Percentiles rank a stretch among this genome's conserved stretches.
These are phyloP conservation scores for Trichonephila inaurata DNA, from an alignment of 1,140 invertebrate species.

Conservation along the genomic window DNA sequence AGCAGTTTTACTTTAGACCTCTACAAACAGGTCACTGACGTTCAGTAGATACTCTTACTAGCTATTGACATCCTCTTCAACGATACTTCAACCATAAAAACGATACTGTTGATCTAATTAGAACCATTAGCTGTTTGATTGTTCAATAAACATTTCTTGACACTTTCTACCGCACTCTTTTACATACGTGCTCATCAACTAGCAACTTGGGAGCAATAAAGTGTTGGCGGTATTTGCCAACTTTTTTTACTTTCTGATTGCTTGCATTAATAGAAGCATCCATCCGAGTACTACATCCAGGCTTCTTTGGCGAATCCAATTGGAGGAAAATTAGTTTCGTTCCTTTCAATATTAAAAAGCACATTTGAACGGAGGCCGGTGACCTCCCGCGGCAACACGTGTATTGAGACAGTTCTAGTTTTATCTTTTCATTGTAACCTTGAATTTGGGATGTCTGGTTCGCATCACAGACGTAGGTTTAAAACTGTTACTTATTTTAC, in stretches of 20 bases:
- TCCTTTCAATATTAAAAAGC: background rate
- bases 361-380: background rate
- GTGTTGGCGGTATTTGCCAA: background rate
- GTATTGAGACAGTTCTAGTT: background rate
- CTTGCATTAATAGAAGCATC: background rate
- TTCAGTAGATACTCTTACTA: background rate
- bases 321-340: slow-evolving; percentile 12
- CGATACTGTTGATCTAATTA: slow-evolving; percentile 25
- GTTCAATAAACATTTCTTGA: background rate
- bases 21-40: background rate
- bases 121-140: background rate
- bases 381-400: background rate
- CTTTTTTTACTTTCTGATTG: background rate
- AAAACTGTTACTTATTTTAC: background rate
- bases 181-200: background rate
- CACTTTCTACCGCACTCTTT: background rate
- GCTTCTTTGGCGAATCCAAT: background rate
- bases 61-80: background rate
- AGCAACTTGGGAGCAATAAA: background rate
- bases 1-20: background rate
- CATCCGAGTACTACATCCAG: background rate
- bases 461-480: background rate
- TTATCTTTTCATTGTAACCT: slow-evolving; percentile 20
- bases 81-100: background rate
- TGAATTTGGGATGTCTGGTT: slow-evolving; percentile 31